Conservation (phyloP, 2,113 vertebrate species). For the Epinephelus fuscoguttatus region DNA sequence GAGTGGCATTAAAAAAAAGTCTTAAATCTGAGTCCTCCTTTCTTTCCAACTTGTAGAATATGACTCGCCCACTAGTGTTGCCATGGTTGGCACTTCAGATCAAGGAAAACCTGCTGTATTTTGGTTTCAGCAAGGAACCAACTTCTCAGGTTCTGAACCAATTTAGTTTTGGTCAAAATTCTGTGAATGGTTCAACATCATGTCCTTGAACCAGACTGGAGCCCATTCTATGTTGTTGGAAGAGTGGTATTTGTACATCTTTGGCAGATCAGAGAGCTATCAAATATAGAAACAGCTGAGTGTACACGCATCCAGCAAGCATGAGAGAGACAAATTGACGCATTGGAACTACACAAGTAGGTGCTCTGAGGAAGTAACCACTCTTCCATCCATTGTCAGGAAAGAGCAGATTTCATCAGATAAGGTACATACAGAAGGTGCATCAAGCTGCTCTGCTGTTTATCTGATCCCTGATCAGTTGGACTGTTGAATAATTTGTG, state of each 20-base stretch:
- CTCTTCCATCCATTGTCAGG: background rate
- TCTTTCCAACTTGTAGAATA: too few relatives aligned
- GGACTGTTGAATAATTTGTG: background rate
- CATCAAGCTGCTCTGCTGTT: background rate
- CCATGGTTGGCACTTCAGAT: too few relatives aligned
- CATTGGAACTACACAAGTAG: background rate
- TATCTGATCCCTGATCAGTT: conserved; percentile 1
- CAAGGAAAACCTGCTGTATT: too few relatives aligned
- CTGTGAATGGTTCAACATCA: too few relatives aligned
- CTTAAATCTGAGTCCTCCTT: too few relatives aligned
- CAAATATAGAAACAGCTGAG: background rate
- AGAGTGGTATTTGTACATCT: background rate
- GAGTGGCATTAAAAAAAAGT: too few relatives aligned
- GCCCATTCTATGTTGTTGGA: too few relatives aligned
- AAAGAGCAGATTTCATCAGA: background rate
- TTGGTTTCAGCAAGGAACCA: too few relatives aligned
- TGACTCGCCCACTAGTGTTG: too few relatives aligned
- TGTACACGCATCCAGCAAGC: background rate
- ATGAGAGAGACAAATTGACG: background rate
- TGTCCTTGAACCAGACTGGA: too few relatives aligned
- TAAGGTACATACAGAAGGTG: background rate
- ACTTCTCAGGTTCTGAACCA: too few relatives aligned
- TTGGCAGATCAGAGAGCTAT: background rate
- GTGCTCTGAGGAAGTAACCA: background rate
- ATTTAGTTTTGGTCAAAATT: too few relatives aligned